phyloP scores from a whole-genome alignment of 2,113 vertebrate genomes.

The Orientallactaga bullata region DNA sequence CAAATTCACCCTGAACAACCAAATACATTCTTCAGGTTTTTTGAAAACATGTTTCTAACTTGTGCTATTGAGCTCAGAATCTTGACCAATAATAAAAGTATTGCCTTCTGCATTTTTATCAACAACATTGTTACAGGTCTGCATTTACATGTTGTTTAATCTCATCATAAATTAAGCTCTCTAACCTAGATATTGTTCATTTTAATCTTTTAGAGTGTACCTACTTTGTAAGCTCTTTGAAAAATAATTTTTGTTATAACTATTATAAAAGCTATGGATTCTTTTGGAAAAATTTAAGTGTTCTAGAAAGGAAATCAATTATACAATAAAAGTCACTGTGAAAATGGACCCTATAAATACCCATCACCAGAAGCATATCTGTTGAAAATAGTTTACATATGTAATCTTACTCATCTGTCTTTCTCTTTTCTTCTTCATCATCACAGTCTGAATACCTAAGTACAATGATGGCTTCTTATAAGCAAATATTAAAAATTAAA shows the following conservation, averaged over 20 bases:
- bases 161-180: not conserved
- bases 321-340: not conserved
- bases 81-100: not conserved
- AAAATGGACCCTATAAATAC: not conserved
- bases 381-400: not conserved
- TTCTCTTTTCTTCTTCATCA: not conserved
- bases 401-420: not conserved
- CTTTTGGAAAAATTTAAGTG: not conserved
- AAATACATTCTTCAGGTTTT: not conserved
- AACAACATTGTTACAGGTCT: not conserved
- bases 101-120: not conserved
- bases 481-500: not conserved
- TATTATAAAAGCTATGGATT: not conserved
- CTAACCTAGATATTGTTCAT: not conserved
- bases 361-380: not conserved
- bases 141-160: not conserved
- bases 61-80: not conserved
- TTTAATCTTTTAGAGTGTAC: not conserved
- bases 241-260: slow-evolving; percentile 7
- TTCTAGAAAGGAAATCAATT: slow-evolving; percentile 43
- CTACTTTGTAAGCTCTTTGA: slow-evolving; percentile 6
- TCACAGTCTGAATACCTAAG: not conserved
- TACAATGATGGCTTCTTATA: not conserved
- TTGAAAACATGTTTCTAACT: not conserved
- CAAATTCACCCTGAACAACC: not conserved